A percentile compares a stretch with the other conserved stretches of the same genome.
Conservation (phyloP, 1,140 invertebrate genomes). For the Matsumurasca onukii region DNA sequence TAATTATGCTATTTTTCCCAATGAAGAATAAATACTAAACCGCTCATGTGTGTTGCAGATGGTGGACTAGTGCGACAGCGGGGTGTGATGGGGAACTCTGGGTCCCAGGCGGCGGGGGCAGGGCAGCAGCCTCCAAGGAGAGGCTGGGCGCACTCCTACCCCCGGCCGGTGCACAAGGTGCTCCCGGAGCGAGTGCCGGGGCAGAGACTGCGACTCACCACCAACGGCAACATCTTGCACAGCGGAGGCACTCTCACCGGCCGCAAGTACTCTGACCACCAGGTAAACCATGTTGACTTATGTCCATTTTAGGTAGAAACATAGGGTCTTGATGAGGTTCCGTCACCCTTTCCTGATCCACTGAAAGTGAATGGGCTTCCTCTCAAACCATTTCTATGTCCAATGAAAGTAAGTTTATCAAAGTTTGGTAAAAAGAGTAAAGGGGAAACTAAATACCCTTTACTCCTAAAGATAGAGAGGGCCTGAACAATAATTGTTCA, state of each 20-base stretch:
- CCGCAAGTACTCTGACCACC: constrained; percentile 48
- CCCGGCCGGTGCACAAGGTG: constrained; percentile 46
- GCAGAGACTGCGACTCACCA: constrained; percentile 64
- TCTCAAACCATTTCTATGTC: too few species aligned
- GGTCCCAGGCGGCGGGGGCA: constrained; percentile 24
- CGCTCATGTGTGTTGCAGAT: constrained; percentile 27
- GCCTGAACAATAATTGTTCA: too few species aligned
- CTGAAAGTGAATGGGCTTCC: too few species aligned
- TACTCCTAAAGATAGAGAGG: too few species aligned
- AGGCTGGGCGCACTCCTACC: constrained; percentile 53
- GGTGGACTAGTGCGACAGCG: background rate
- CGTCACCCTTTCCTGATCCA: too few species aligned
- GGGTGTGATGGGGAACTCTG: constrained; percentile 42
- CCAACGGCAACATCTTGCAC: constrained; percentile 77
- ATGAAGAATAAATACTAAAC: too few species aligned
- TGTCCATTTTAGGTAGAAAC: too few species aligned
- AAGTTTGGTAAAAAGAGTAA: too few species aligned
- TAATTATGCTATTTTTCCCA: too few species aligned
- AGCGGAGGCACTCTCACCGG: constrained; percentile 76
- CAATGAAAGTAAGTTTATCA: too few species aligned
- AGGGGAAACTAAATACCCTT: too few species aligned
- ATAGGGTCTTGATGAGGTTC: too few species aligned
- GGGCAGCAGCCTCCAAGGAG: background rate
- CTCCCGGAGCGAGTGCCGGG: constrained; percentile 62
- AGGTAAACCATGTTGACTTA: constrained; percentile 20